A percentile compares a stretch with the other conserved stretches of the same genome.
Conservation (phyloP, 2,888 invertebrate species). For the Limulus polyphemus region DNA sequence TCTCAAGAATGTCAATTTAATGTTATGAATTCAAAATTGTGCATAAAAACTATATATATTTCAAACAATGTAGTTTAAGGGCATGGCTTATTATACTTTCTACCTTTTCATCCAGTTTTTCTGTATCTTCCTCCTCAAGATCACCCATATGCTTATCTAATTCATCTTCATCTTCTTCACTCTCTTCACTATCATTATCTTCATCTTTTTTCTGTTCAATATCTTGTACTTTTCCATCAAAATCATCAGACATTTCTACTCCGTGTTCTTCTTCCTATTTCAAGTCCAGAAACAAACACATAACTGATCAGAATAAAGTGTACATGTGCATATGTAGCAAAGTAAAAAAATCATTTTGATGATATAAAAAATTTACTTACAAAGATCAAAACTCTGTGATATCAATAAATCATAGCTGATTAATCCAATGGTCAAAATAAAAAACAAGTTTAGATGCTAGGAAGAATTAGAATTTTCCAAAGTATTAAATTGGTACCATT, state of each 20-base stretch:
- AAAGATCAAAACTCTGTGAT: no score
- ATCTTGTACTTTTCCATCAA: conserved; percentile 70
- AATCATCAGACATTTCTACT: conserved; percentile 91
- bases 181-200: conserved; percentile 49
- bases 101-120: conserved; percentile 48
- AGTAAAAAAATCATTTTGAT: no score
- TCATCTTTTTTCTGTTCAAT: conserved; percentile 52
- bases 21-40: no score
- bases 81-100: conserved; percentile 13
- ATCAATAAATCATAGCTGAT: no score
- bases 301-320: no score
- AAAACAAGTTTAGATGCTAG: no score
- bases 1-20: no score
- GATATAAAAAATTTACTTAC: no score
- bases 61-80: neutral
- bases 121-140: conserved; percentile 63
- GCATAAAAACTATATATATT: neutral
- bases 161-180: conserved; percentile 51
- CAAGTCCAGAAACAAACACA: conserved; percentile 1
- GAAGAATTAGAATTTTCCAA: no score
- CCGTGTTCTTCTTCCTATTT: conserved; percentile 68
- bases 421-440: no score
- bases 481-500: no score
- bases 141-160: conserved; percentile 95
- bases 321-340: no score